Percentiles rank a stretch among this genome's conserved stretches.
phyloP scores from a whole-genome alignment of 2,797 vertebrate genomes.

The Falco novaeseelandiae region DNA sequence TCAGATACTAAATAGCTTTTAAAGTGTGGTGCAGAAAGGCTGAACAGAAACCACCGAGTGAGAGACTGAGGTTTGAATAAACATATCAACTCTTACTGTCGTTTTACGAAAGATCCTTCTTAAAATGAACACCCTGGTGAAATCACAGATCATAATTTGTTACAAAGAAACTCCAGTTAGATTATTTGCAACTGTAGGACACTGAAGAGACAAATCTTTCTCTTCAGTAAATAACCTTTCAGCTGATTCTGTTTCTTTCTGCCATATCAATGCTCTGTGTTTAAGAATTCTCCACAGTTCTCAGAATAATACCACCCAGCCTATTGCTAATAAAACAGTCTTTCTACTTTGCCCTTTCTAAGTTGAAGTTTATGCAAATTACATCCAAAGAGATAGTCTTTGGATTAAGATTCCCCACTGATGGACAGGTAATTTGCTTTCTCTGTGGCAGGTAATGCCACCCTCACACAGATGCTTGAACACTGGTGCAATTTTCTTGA shows the following conservation, averaged over 20 bases:
- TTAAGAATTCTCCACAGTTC: constrained; percentile 14
- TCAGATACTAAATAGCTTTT: not conserved
- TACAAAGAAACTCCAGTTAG: not conserved
- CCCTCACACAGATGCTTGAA: not conserved
- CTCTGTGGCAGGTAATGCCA: not conserved
- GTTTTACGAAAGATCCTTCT: not conserved
- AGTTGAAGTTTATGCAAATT: constrained; percentile 27
- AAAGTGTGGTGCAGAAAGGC: not conserved
- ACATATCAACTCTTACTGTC: not conserved
- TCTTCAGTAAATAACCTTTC: not conserved
- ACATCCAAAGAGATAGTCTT: not conserved
- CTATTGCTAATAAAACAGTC: constrained; percentile 25
- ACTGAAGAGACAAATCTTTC: not conserved
- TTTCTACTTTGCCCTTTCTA: constrained; percentile 41
- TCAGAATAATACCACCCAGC: not conserved
- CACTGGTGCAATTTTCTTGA: not conserved
- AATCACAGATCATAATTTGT: not conserved
- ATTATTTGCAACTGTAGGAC: not conserved
- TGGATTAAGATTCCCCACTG: constrained; percentile 26
- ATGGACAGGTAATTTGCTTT: constrained; percentile 8
- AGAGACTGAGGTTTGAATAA: not conserved
- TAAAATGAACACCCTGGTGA: not conserved
- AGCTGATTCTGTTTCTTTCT: not conserved
- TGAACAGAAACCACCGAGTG: not conserved
- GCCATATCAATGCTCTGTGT: not conserved